Evolutionary conservation across 2,888 invertebrate genomes (phyloP), one percentile per base, ranked within the genome.

Genomic region (Oasisia sp.): DNA sequence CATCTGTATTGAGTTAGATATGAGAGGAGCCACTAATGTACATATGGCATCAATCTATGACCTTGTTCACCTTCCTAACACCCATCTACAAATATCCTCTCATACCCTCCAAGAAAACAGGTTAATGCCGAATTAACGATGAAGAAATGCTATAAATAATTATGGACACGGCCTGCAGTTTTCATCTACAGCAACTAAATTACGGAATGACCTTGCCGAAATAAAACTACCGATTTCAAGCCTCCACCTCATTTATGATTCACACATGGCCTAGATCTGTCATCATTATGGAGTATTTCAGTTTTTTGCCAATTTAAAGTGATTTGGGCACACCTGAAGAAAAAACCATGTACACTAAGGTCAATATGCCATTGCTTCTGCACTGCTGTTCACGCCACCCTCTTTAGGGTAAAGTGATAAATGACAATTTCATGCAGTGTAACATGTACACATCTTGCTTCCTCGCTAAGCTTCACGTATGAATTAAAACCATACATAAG

Each of bases 241-340:
- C 27, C n/a, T 7, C 19, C 19, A n/a, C 74, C 74, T 27, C 27
- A 74, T 74, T 74, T 27, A 27, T 5, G 74, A 74, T 74, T n/a
- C n/a, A 27, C n/a, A 27, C 74, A 74, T 74, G 74, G 27, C 74
- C 74, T 27, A 74, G 74, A 19, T 74, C 74, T 74, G 74, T 74
- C 74, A 74, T 74, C 74, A n/a, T 74, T 74, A 27, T 27, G 7
- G 74, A 50, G 50, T 50, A 50, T 50, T 50, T 14, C 50, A 50
- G 1, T 50, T 74, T 74, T 74, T 74, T n/a, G 74, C 19, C 74
- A 74, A 74, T 74, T 74, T 74, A 74, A 74, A 27, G 27, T 19
- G n/a, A 74, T n/a, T 74, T 7, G 74, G 74, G 74, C 74, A 74
- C 74, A 74, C 74, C 74, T 74, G 74, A 74, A 74, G 74, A 74